These are phyloP conservation scores for Cheirogaleus medius DNA, from an alignment of 2,113 vertebrate genomes.

Conservation along the genomic window DNA sequence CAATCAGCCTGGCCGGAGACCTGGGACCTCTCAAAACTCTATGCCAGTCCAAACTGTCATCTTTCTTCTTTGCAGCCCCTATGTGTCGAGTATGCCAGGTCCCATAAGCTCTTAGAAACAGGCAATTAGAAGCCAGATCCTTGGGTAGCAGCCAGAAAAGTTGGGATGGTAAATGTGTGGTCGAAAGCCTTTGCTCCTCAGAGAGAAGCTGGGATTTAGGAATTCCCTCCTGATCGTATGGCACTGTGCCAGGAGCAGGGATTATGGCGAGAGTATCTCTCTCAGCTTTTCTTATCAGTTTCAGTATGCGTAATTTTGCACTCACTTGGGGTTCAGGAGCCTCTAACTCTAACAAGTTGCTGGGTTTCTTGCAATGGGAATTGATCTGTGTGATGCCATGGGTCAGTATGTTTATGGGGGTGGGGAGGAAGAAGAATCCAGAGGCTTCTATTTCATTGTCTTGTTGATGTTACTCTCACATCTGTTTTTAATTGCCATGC, in stretches of 20 bases:
- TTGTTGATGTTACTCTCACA: neutral
- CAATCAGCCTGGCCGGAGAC: neutral
- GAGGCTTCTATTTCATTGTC: neutral
- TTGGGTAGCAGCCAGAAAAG: neutral
- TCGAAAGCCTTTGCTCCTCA: neutral
- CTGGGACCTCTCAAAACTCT: too few species aligned
- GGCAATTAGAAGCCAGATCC: neutral
- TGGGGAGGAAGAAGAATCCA: neutral
- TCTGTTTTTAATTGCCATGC: neutral
- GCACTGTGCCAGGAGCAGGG: neutral
- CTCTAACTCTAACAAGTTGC: neutral
- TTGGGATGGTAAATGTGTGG: neutral
- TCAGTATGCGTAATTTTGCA: neutral
- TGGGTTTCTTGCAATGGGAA: neutral
- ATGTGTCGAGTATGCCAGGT: neutral
- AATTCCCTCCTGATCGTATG: neutral
- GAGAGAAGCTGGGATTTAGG: neutral
- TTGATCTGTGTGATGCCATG: neutral
- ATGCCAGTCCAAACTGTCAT: neutral
- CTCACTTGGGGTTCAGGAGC: neutral
- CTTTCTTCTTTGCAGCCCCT: neutral
- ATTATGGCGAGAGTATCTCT: neutral
- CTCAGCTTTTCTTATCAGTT: neutral
- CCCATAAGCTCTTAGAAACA: neutral
- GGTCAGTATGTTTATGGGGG: accelerated